Base-by-base conservation (phyloP, 1,140 invertebrate species). In the Drosophila saltans region DNA sequence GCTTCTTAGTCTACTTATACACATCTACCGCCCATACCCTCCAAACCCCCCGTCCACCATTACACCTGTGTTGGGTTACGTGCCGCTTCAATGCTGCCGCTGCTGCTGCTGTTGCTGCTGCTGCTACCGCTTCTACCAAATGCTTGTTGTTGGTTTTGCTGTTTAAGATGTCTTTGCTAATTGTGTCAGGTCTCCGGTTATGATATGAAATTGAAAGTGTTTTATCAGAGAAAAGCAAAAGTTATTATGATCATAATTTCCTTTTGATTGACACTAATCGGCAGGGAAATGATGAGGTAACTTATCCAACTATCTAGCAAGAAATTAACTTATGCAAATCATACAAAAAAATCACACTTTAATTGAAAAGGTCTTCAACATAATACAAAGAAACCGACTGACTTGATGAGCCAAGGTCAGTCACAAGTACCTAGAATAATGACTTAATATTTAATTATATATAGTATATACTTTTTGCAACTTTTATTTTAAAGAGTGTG, bases 1-100 rank as follows among this genome's bases (percentile, higher is more conserved):
- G 80, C 83, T 89, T 89, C 83, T 88, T 89, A 88, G 84, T 84
- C 83, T 88, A 88, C 83, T 88, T 88, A 88, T 88, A 84, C 66
- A 56, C 59, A 43, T 48, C 61, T 40, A 3, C 58, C 16, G 8
- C 30, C 58, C 2, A 1, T n/a, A 2, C 16, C 16, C 24, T 9
- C 21, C 40, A 5, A 0, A 1, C 16, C 45, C 21, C 21, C 2
- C 8, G 8, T 24, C 45, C 2, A 8, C 45, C 45, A 26, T 52
- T 24, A 26, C 45, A 52, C 21, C 45, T 52, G 45, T 52, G 45
- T 5, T 52, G 21, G 16, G 45, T 21, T 58, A 59, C 36, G 57
- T 59, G 57, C 57, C 57, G 57, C 57, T 59, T 28, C 11, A 28
- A 28, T 40, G 58, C 58, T 60, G 36, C 36, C 16, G 56, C 55